phyloP scores from a whole-genome alignment of 2,888 invertebrate genomes.

The Nomada ferruginata region DNA sequence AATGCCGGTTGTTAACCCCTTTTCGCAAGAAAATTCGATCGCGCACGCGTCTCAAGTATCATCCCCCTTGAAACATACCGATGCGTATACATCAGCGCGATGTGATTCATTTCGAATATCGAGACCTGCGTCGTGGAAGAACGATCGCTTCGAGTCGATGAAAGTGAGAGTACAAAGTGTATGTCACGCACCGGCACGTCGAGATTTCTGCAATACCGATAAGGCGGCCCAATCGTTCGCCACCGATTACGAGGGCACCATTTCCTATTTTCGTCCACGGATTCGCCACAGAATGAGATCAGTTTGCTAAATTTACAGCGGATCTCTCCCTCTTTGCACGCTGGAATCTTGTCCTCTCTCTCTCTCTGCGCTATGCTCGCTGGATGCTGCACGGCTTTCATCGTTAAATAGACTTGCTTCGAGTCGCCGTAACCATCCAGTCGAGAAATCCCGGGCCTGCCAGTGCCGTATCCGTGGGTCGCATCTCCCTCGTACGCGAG shows the following conservation, averaged over 20 bases:
- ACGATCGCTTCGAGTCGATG: too few relatives aligned
- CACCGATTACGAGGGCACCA: conserved; percentile 33
- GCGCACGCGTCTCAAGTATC: too few relatives aligned
- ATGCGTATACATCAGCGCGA: too few relatives aligned
- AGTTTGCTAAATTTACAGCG: conserved; percentile 79
- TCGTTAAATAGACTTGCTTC: conserved; percentile 43
- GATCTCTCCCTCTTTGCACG: conserved; percentile 51
- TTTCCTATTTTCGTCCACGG: conserved; percentile 76
- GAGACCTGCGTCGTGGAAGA: too few relatives aligned
- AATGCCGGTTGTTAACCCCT: conserved; percentile 11
- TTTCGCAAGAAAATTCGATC: not conserved
- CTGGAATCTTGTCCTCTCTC: conserved; percentile 44
- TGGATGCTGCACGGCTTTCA: conserved; percentile 32
- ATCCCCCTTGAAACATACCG: too few relatives aligned
- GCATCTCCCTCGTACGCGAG: not conserved
- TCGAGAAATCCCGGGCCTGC: conserved; percentile 11
- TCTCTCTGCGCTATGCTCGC: not conserved
- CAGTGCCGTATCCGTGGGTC: not conserved
- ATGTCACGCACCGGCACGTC: too few relatives aligned
- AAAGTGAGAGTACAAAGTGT: too few relatives aligned
- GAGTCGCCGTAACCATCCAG: conserved; percentile 18
- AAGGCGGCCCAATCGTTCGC: conserved; percentile 14
- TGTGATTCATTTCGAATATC: too few relatives aligned
- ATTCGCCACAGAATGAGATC: conserved; percentile 80
- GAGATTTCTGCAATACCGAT: not conserved